Percentiles rank a stretch among this genome's conserved stretches.
Evolutionary conservation across 1,140 invertebrate species (phyloP).

Genomic region (Solen grandis): DNA sequence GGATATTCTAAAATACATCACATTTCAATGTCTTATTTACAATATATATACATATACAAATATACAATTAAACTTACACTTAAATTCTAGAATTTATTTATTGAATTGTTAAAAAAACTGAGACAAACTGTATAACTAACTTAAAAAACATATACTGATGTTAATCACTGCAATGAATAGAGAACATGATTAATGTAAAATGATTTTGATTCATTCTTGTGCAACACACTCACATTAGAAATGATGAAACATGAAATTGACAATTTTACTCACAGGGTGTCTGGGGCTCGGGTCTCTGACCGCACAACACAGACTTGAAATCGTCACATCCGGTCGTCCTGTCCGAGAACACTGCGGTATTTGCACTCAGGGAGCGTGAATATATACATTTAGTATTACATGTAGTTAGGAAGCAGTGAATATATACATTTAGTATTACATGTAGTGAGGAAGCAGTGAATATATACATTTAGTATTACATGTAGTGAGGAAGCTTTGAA

Average conservation of each 20-base stretch:
- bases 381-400: too few species aligned
- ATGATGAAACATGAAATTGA: neutral
- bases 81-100: neutral
- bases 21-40: too few species aligned
- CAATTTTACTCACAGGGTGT: constrained; percentile 50
- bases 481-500: too few species aligned
- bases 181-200: neutral
- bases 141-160: neutral
- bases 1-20: too few species aligned
- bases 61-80: too few species aligned
- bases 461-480: too few species aligned
- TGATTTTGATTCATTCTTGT: neutral
- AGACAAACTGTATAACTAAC: neutral
- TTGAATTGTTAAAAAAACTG: neutral
- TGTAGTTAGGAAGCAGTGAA: too few species aligned
- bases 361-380: too few species aligned
- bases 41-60: too few species aligned
- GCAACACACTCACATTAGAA: neutral
- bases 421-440: too few species aligned
- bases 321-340: constrained; percentile 32
- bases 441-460: too few species aligned
- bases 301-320: constrained; percentile 57
- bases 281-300: constrained; percentile 54
- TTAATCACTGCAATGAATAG: neutral
- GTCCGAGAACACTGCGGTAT: constrained; percentile 49